Evolutionary conservation across 2,113 vertebrate species (phyloP).

Genomic region (Lonchura striata): DNA sequence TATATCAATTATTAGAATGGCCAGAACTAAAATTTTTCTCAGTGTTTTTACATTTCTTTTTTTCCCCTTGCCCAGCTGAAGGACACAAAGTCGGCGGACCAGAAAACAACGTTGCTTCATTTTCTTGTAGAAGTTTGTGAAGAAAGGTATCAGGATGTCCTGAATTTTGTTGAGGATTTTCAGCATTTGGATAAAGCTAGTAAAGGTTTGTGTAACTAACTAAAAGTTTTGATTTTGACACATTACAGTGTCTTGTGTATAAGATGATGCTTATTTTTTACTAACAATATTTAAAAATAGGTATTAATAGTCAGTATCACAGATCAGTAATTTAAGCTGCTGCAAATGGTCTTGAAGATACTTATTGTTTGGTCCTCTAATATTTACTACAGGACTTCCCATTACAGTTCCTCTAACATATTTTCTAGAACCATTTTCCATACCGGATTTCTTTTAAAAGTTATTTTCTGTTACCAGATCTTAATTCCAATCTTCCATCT

Average conservation of each 20-base stretch:
- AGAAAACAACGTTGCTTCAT: conserved; percentile 91
- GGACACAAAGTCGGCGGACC: conserved; percentile 93
- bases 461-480: background rate
- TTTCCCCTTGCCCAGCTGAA: conserved; percentile 77
- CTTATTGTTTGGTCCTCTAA: background rate
- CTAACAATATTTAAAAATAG: background rate
- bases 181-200: conserved; percentile 92
- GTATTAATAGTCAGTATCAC: background rate
- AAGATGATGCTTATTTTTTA: background rate
- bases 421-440: background rate
- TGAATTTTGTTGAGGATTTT: conserved; percentile 87
- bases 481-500: background rate
- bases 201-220: conserved; percentile 78
- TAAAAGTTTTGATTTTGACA: background rate
- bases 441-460: background rate
- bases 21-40: background rate
- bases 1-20: background rate
- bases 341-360: background rate
- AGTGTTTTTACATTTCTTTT: background rate
- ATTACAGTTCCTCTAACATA: background rate
- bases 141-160: conserved; percentile 84
- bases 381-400: background rate
- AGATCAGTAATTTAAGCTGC: background rate
- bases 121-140: conserved; percentile 92
- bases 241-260: background rate